Percentiles rank a stretch among this genome's conserved stretches.
phyloP scores from a whole-genome alignment of 1,140 invertebrate species.

The Goniozus legneri region DNA sequence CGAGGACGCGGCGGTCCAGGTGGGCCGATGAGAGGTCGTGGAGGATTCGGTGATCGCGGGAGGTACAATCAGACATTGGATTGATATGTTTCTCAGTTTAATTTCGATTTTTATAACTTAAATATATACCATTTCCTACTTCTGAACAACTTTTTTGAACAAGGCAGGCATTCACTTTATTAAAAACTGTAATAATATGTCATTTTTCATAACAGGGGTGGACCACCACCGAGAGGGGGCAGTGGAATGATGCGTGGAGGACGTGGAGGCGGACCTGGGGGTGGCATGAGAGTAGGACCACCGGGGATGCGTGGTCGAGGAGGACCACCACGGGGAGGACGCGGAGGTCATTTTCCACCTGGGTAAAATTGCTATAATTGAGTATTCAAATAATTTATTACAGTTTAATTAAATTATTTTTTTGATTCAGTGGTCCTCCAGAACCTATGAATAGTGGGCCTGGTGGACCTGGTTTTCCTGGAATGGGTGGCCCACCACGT shows the following conservation, averaged over 20 bases:
- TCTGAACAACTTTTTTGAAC: too few relatives aligned
- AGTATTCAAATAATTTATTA: not conserved
- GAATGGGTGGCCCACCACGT: slow-evolving; percentile 39
- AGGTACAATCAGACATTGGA: slow-evolving; percentile 30
- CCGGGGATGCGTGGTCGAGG: slow-evolving; percentile 48
- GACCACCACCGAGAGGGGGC: slow-evolving; percentile 43
- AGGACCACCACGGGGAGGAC: slow-evolving; percentile 44
- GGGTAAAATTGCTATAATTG: slow-evolving; percentile 30
- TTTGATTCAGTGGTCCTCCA: slow-evolving; percentile 41
- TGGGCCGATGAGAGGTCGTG: slow-evolving; percentile 44
- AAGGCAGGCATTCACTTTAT: not conserved
- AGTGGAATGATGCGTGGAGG: slow-evolving; percentile 43
- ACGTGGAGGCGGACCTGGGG: slow-evolving; percentile 40
- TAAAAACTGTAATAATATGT: slow-evolving; percentile 3
- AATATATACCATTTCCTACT: slow-evolving; percentile 3
- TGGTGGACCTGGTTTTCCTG: slow-evolving; percentile 34
- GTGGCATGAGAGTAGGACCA: slow-evolving; percentile 43
- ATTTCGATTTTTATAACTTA: not conserved
- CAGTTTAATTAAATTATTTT: slow-evolving; percentile 3
- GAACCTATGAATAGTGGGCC: slow-evolving; percentile 38
- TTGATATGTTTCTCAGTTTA: not conserved
- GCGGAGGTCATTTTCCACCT: slow-evolving; percentile 47
- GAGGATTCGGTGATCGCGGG: slow-evolving; percentile 44
- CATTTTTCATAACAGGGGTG: slow-evolving; percentile 31
- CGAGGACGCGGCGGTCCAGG: slow-evolving; percentile 42